Conservation (phyloP, 2,113 vertebrate genomes). For the Cochlearius cochlearius region DNA sequence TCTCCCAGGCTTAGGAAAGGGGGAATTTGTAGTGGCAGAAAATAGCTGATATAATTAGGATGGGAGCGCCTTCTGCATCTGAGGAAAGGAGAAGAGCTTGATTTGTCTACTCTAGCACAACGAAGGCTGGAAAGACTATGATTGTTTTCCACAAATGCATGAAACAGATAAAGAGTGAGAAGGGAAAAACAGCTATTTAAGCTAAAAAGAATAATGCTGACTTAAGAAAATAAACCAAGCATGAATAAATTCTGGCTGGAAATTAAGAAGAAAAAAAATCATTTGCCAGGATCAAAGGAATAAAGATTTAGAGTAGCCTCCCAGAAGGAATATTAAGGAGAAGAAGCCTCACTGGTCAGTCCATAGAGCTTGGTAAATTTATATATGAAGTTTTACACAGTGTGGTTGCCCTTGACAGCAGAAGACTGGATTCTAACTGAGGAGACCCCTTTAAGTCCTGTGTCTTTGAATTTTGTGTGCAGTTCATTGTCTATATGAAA, state of each 20-base stretch:
- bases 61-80: neutral
- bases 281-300: neutral
- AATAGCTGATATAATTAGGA: neutral
- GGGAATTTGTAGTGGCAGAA: neutral
- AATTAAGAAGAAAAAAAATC: neutral
- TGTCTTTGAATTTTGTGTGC: neutral
- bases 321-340: neutral
- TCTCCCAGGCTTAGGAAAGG: neutral
- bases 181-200: neutral
- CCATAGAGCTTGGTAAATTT: neutral
- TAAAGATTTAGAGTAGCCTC: neutral
- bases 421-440: neutral
- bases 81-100: neutral
- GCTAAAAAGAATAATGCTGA: neutral
- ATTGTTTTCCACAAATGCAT: neutral
- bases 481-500: neutral
- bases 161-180: neutral
- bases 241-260: neutral
- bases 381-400: neutral
- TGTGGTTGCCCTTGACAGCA: neutral
- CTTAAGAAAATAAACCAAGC: neutral
- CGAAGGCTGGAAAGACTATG: neutral
- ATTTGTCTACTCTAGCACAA: neutral
- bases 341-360: neutral
- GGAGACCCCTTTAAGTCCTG: neutral